Evolutionary conservation across 2,797 vertebrate genomes (phyloP).

Genomic region (Centropyge bicolor): DNA sequence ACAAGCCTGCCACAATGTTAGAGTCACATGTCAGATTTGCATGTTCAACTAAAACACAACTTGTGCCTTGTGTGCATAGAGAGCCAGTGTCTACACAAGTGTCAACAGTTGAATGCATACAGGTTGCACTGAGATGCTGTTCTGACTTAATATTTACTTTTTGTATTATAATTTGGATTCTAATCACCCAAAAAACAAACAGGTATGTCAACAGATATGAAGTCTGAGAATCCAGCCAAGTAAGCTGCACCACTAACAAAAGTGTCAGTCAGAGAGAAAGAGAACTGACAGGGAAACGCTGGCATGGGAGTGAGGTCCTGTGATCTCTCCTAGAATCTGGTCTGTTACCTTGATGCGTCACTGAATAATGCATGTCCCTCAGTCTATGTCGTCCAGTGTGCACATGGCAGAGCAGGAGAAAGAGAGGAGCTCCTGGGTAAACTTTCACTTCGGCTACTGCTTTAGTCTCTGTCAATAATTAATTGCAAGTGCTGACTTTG

Average conservation of each 20-base stretch:
- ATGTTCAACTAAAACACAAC: neutral
- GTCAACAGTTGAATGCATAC: neutral
- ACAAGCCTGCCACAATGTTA: neutral
- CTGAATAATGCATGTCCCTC: constrained; percentile 71
- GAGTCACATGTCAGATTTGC: neutral
- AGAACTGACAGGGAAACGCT: neutral
- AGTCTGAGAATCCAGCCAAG: neutral
- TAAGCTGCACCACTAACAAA: neutral
- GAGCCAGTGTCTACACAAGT: neutral
- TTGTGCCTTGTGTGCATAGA: neutral
- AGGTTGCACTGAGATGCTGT: neutral
- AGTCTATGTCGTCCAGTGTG: constrained; percentile 30
- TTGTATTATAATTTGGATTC: neutral
- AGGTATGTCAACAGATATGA: neutral
- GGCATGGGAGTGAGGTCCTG: constrained; percentile 19
- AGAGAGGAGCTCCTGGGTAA: constrained; percentile 68
- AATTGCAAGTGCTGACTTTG: constrained; percentile 68
- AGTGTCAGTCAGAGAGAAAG: neutral
- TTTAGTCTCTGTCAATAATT: constrained; percentile 80
- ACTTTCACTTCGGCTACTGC: constrained; percentile 74
- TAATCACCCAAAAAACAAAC: neutral
- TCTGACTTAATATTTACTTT: neutral
- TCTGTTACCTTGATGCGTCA: constrained; percentile 27
- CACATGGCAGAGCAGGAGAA: constrained; percentile 49
- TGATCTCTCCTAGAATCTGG: constrained; percentile 40